phyloP scores from a whole-genome alignment of 2,888 invertebrate species.

The Athalia circularis region DNA sequence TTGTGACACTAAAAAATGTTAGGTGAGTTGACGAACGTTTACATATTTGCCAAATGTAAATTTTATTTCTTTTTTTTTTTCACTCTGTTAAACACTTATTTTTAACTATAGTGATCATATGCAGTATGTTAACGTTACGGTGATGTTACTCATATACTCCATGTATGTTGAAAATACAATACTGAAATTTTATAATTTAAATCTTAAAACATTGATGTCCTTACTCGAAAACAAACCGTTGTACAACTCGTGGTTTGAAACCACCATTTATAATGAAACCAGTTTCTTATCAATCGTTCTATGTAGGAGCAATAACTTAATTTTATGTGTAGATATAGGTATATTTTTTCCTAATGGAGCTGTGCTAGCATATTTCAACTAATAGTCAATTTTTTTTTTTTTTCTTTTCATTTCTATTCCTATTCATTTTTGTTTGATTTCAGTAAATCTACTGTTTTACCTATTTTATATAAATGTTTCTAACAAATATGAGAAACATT shows the following conservation, averaged over 20 bases:
- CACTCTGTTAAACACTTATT: not conserved
- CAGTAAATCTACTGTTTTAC: not conserved
- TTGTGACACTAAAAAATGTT: not conserved
- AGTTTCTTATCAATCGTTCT: too few species aligned
- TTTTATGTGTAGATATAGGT: too few species aligned
- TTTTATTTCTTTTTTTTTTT: slow-evolving; percentile 23
- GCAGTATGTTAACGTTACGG: not conserved
- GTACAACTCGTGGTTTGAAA: too few species aligned
- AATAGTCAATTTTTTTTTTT: too few species aligned
- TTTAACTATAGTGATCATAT: not conserved
- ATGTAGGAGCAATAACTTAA: too few species aligned
- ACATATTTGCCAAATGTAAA: not conserved
- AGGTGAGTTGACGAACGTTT: not conserved
- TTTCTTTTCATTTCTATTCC: too few species aligned
- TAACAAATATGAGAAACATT: not conserved
- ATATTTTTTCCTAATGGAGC: too few species aligned
- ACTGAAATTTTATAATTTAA: not conserved
- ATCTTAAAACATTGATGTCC: not conserved
- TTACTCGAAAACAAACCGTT: too few species aligned
- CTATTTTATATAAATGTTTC: slow-evolving; percentile 6
- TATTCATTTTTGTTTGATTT: not conserved
- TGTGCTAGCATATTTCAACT: too few species aligned
- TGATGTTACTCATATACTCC: not conserved
- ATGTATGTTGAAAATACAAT: not conserved
- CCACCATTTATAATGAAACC: too few species aligned